Evolutionary conservation across 53 echinoderm and acorn worm genomes (phyloP).

Genomic region (Glandiceps talaboti): DNA sequence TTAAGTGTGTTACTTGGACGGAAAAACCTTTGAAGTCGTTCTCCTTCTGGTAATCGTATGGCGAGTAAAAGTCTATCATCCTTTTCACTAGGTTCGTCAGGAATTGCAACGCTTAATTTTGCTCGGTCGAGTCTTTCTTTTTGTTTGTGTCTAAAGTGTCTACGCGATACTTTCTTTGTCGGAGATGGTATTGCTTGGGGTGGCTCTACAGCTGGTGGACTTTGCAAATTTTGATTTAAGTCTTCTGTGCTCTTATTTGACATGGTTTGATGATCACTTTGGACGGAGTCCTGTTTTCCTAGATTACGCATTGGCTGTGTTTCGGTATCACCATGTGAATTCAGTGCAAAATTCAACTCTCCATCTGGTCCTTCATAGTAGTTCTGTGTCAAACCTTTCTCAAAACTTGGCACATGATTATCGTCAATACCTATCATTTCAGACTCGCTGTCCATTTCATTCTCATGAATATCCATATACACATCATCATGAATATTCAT

Average conservation of each 20-base stretch:
- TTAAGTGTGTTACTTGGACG: slow-evolving; percentile 16
- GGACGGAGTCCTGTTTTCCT: neutral
- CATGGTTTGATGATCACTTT: too few relatives aligned
- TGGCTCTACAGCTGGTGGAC: neutral
- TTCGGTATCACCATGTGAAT: neutral
- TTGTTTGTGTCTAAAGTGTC: slow-evolving; percentile 28
- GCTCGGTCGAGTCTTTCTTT: neutral
- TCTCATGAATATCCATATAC: neutral
- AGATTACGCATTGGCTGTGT: neutral
- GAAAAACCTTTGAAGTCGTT: slow-evolving; percentile 33
- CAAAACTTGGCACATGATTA: neutral
- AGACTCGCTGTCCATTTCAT: neutral
- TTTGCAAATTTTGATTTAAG: neutral
- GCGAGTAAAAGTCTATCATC: slow-evolving; percentile 35
- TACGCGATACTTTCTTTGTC: slow-evolving; percentile 19
- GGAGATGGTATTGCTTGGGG: neutral
- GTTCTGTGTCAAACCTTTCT: neutral
- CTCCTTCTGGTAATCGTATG: slow-evolving; percentile 34
- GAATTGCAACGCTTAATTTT: neutral
- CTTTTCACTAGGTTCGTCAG: slow-evolving; percentile 21
- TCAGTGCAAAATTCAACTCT: neutral
- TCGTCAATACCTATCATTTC: neutral
- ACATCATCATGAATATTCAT: neutral
- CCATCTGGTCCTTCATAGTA: neutral
- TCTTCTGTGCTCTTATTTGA: too few relatives aligned